Percentiles rank a stretch among this genome's conserved stretches.
phyloP scores from a whole-genome alignment of 2,113 vertebrate species.

The Symphodus melops region DNA sequence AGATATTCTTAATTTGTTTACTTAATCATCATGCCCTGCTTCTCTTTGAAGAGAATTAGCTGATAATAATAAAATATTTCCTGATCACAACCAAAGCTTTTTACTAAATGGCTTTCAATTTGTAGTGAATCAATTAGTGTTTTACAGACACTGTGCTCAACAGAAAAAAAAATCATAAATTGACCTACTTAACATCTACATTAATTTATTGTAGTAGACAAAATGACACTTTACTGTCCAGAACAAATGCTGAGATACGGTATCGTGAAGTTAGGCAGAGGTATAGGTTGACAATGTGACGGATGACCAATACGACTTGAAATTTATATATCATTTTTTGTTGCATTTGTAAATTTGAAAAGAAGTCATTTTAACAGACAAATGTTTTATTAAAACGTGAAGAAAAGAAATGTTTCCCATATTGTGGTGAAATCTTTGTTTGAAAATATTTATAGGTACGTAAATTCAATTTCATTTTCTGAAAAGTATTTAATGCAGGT shows the following conservation, averaged over 20 bases:
- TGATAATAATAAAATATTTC: not conserved
- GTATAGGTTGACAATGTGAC: not conserved
- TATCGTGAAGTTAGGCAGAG: not conserved
- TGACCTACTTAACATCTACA: not conserved
- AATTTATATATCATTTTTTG: no score
- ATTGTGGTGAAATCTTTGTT: no score
- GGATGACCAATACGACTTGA: no score
- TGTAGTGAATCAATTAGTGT: not conserved
- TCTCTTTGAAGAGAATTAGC: not conserved
- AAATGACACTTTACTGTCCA: no score
- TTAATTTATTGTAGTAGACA: no score
- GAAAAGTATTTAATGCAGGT: no score
- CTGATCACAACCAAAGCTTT: conserved; percentile 2
- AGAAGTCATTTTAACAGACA: no score
- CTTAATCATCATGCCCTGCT: conserved; percentile 2
- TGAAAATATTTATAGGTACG: no score
- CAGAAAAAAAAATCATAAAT: not conserved
- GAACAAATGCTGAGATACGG: not conserved
- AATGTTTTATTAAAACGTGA: no score
- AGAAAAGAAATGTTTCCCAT: no score
- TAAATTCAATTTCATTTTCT: no score
- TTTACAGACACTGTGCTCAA: not conserved
- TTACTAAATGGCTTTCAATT: not conserved
- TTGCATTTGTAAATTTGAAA: no score
- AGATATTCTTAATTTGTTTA: conserved; percentile 36